A percentile compares a stretch with the other conserved stretches of the same genome.
phyloP scores from a whole-genome alignment of 2,797 vertebrate genomes.

The Oceanodroma leucorhoa region DNA sequence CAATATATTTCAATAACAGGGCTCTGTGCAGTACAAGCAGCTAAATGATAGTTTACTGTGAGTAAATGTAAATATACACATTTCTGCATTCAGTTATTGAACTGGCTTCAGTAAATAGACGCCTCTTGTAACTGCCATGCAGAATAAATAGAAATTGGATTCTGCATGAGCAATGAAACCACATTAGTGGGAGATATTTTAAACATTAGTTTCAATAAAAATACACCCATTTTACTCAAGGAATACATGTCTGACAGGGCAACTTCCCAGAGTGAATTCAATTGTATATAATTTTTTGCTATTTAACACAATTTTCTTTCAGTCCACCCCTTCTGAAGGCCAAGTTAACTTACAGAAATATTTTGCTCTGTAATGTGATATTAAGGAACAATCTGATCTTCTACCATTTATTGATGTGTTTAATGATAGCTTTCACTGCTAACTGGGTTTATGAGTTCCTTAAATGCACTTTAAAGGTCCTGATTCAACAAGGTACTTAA shows the following conservation, averaged over 20 bases:
- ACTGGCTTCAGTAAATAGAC: constrained; percentile 16
- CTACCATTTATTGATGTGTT: not conserved
- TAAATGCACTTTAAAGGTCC: constrained; percentile 2
- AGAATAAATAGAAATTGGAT: constrained; percentile 46
- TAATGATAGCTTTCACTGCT: not conserved
- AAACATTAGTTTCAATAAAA: not conserved
- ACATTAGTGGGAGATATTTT: constrained; percentile 31
- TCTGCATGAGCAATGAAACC: not conserved
- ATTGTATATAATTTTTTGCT: not conserved
- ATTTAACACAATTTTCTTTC: constrained; percentile 8
- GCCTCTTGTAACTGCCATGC: not conserved
- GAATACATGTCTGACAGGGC: not conserved
- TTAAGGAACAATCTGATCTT: not conserved
- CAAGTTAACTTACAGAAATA: not conserved
- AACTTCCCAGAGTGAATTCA: not conserved
- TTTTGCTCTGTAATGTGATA: not conserved
- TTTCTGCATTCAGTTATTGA: constrained; percentile 40
- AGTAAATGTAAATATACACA: constrained; percentile 25
- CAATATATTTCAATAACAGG: constrained; percentile 13
- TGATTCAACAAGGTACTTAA: not conserved
- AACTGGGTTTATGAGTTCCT: not conserved
- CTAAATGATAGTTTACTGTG: constrained; percentile 34
- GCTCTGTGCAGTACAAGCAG: not conserved
- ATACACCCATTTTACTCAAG: not conserved
- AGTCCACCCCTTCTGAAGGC: not conserved